Conservation (phyloP, 2,113 vertebrate genomes). For the Phrynocephalus versicolor region DNA sequence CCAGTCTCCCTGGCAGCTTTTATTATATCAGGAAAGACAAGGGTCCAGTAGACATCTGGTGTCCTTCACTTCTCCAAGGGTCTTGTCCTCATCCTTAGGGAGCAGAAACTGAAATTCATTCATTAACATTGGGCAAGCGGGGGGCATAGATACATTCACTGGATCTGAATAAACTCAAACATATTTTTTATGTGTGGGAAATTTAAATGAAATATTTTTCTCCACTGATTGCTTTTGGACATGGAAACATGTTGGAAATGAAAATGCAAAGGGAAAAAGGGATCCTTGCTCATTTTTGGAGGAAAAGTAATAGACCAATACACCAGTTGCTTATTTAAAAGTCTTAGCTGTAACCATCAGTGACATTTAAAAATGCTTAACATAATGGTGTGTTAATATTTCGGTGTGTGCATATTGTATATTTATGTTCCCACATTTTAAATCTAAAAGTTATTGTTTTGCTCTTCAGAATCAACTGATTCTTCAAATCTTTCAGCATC, state of each 20-base stretch:
- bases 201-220: neutral
- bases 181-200: too few relatives aligned
- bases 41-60: too few relatives aligned
- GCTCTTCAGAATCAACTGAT: conserved; percentile 59
- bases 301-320: neutral
- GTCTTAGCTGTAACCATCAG: too few relatives aligned
- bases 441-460: neutral
- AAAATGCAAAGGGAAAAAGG: neutral
- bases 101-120: too few relatives aligned
- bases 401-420: neutral
- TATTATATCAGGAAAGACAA: too few relatives aligned
- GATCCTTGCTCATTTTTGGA: neutral
- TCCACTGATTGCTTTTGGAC: neutral
- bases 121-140: too few relatives aligned
- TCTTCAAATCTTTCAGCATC: conserved; percentile 77
- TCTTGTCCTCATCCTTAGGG: too few relatives aligned
- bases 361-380: neutral
- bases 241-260: too few relatives aligned
- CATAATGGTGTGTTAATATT: neutral
- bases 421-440: neutral
- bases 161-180: too few relatives aligned
- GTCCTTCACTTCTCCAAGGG: too few relatives aligned
- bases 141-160: too few relatives aligned
- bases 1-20: too few relatives aligned
- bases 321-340: neutral